Evolutionary conservation across 2,888 invertebrate genomes (phyloP).

Genomic region (Drosophila rubida): DNA sequence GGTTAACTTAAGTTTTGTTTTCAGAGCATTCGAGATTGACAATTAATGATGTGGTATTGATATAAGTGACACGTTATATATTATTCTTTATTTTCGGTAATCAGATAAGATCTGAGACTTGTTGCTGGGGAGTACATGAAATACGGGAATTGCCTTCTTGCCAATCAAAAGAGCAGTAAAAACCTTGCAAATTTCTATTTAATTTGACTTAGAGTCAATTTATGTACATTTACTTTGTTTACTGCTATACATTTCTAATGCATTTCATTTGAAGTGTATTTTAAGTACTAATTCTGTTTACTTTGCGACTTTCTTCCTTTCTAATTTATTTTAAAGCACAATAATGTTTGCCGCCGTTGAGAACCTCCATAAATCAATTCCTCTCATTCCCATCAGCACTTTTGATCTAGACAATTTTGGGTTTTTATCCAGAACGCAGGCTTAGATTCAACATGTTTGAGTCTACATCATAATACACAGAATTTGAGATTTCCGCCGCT

Average conservation of each 20-base stretch:
- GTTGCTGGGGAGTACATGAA: background rate
- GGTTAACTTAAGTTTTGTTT: constrained; percentile 25
- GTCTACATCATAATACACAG: constrained; percentile 21
- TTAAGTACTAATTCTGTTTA: background rate
- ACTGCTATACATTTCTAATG: background rate
- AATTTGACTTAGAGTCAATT: constrained; percentile 2
- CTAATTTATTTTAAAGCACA: constrained; percentile 21
- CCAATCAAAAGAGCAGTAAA: constrained; percentile 1
- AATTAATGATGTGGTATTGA: constrained; percentile 44
- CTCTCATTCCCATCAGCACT: constrained; percentile 40
- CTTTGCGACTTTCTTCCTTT: background rate
- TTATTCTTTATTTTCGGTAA: background rate
- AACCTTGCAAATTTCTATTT: background rate
- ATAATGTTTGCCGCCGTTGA: constrained; percentile 21
- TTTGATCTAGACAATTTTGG: constrained; percentile 65
- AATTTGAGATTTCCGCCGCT: constrained; percentile 8
- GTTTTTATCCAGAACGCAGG: constrained; percentile 25
- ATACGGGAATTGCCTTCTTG: background rate
- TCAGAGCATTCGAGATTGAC: constrained; percentile 17
- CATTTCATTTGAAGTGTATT: background rate
- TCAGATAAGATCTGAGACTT: constrained; percentile 13
- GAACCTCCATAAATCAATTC: constrained; percentile 53
- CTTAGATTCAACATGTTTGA: constrained; percentile 34
- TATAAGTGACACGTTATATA: constrained; percentile 29
- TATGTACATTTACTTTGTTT: background rate